These are phyloP conservation scores for Penaeus vannamei DNA, from an alignment of 1,140 invertebrate genomes.

Conservation along the genomic window DNA sequence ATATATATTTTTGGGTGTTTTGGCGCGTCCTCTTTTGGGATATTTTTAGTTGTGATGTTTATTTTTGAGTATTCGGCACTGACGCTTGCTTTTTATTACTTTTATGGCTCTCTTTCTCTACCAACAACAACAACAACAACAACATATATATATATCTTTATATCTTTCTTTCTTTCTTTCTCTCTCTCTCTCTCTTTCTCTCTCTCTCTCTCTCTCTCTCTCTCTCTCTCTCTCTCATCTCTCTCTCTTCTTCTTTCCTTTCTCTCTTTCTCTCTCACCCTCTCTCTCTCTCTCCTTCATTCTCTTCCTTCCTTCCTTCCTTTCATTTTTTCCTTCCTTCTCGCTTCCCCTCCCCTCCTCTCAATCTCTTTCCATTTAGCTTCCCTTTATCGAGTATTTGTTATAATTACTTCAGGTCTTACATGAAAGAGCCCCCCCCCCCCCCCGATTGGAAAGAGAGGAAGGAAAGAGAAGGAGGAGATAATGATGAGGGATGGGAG, in stretches of 20 bases:
- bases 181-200: neutral
- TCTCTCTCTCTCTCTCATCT: neutral
- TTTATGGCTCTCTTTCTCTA: neutral
- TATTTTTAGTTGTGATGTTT: too few species aligned
- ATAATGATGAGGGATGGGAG: too few species aligned
- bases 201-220: neutral
- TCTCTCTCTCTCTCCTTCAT: constrained; percentile 17
- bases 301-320: neutral
- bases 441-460: too few species aligned
- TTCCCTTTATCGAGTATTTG: neutral
- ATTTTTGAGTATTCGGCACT: too few species aligned
- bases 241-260: neutral
- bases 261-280: neutral
- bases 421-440: neutral
- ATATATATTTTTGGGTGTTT: too few species aligned
- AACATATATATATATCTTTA: too few species aligned
- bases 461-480: too few species aligned
- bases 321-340: neutral
- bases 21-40: too few species aligned
- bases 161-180: neutral
- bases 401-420: neutral
- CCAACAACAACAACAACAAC: too few species aligned
- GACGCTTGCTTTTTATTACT: too few species aligned
- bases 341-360: neutral
- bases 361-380: neutral